Percentiles rank a stretch among this genome's conserved stretches.
Conservation (phyloP, 1,140 invertebrate species). For the Chironomus striatipennis region DNA sequence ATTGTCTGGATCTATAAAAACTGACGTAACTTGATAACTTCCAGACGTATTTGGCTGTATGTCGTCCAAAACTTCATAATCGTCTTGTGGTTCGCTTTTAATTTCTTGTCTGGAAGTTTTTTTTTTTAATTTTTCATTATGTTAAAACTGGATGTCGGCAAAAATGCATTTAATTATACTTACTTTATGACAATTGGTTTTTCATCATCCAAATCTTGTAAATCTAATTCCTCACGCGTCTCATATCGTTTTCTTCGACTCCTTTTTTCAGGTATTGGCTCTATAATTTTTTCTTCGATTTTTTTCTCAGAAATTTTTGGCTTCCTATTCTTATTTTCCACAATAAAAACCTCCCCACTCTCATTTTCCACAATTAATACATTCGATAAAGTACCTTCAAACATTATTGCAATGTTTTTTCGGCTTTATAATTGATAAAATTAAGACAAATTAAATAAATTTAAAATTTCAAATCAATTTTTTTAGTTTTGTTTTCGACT, state of each 20-base stretch:
- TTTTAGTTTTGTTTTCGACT: no score
- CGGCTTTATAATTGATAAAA: no score
- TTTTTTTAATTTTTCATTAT: background rate
- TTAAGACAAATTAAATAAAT: no score
- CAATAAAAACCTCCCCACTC: background rate
- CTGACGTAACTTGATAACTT: background rate
- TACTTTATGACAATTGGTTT: background rate
- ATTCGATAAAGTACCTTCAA: background rate
- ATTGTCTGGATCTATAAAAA: constrained; percentile 2
- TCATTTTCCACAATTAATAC: constrained; percentile 14
- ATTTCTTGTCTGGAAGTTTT: background rate
- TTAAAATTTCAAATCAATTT: no score
- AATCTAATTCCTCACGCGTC: background rate
- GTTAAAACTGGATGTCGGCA: background rate
- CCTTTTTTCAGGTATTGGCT: background rate
- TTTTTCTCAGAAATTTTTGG: background rate
- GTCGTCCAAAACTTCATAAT: constrained; percentile 29
- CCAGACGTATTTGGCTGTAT: background rate
- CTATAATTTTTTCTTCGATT: background rate
- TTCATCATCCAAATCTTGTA: background rate
- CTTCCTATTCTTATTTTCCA: background rate
- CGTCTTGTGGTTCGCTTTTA: background rate
- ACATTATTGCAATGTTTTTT: background rate
- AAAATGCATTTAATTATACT: background rate
- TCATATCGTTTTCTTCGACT: background rate